phyloP scores from a whole-genome alignment of 2,888 invertebrate genomes.

The Zygothrica quintamaculata region DNA sequence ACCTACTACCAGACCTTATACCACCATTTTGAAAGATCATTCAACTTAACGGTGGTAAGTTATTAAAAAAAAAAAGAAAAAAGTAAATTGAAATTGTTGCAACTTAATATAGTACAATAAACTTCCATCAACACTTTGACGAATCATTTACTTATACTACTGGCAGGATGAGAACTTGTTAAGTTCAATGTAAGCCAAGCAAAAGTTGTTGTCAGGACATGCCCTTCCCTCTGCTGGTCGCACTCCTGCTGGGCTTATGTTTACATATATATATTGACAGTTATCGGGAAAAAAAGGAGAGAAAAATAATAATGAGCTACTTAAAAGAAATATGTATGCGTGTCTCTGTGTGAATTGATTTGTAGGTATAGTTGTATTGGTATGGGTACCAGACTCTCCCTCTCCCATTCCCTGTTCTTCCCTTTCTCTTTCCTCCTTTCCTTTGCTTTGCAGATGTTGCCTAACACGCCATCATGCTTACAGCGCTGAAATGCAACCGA shows the following conservation, averaged over 20 bases:
- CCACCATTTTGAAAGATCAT: too few relatives aligned
- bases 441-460: not conserved
- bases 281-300: constrained; percentile 52
- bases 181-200: too few relatives aligned
- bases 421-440: not conserved
- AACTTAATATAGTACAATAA: constrained; percentile 15
- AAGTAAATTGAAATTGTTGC: constrained; percentile 10
- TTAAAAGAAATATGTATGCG: constrained; percentile 58
- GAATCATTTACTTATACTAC: too few relatives aligned
- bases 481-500: constrained; percentile 25
- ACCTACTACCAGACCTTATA: too few relatives aligned
- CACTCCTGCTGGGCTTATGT: not conserved
- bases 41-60: too few relatives aligned
- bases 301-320: constrained; percentile 73
- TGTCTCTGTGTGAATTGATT: not conserved
- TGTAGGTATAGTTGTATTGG: not conserved
- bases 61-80: too few relatives aligned
- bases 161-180: too few relatives aligned
- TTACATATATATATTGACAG: constrained; percentile 39
- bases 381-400: not conserved
- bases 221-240: not conserved
- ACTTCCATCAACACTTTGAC: constrained; percentile 12
- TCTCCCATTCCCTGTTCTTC: not conserved
- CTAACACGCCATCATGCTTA: constrained; percentile 15
- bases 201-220: not conserved